Evolutionary conservation across 2,888 invertebrate genomes (phyloP), one percentile per base, ranked within the genome.

Genomic region (Drosophila diplacantha): DNA sequence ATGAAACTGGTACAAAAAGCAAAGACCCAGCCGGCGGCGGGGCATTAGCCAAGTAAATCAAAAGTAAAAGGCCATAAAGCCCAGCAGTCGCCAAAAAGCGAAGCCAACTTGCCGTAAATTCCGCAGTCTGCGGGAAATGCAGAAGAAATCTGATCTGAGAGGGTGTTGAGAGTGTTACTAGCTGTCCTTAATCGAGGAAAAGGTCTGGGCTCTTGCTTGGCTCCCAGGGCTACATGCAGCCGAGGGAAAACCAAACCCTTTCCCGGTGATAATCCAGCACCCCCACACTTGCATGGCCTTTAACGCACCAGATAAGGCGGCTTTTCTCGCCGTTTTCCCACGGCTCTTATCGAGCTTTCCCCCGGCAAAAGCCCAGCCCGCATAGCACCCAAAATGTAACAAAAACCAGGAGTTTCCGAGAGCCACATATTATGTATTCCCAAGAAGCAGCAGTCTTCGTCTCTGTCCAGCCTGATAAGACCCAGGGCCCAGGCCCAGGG

Each of bases 301-400:
- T 16, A 5, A 26, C 7, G 29, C 55, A 12, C 5, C 38, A 11
- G 59, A 37, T 46, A 38, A 46, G 37, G 1, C 14, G 22, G 24
- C 41, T 11, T 41, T 41, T 41, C 54, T 16, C 22, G n/a, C 14
- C 24, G 22, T 44, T 44, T 58, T 32, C 54, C 44, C 58, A 50
- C 46, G 47, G 35, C n/a, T 35, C 59, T 72, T 82, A 73, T 82
- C 82, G 38, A 73, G 77, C 79, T 75, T 78, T 78, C 53, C 38
- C 44, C 32, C 5, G 18, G n/a, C 9, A 62, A 46, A 62, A 46
- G 14, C 31, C 44, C 9, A 46, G 3, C 76, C 76, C 76, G 76
- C 76, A 77, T 76, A 34, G 34, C 35, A 44, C 44, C 55, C 37
- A 44, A n/a, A 38, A 37, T 20, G n/a, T 22, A 22, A 5, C 0